Evolutionary conservation across 2,888 invertebrate genomes (phyloP).

Genomic region (Nematopogon swammerdamellus): DNA sequence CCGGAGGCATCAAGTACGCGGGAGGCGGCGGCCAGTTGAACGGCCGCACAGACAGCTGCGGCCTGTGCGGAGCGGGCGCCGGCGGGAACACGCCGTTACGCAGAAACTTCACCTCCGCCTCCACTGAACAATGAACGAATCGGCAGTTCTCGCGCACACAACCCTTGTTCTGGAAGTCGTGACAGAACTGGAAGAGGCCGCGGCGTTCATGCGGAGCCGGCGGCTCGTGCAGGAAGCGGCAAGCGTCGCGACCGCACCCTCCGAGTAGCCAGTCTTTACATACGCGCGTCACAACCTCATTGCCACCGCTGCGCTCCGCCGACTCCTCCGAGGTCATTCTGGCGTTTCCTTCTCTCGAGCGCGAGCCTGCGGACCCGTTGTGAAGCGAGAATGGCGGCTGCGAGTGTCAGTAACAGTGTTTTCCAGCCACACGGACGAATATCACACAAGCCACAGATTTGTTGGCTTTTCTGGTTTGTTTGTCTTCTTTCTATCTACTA

Average conservation of each 20-base stretch:
- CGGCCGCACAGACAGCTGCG: slow-evolving; percentile 60
- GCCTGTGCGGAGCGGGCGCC: slow-evolving; percentile 20
- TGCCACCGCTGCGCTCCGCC: too few relatives aligned
- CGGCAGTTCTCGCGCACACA: slow-evolving; percentile 61
- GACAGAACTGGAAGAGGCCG: slow-evolving; percentile 52
- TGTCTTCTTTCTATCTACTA: too few relatives aligned
- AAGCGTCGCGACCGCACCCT: slow-evolving; percentile 52
- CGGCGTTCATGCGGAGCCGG: slow-evolving; percentile 32
- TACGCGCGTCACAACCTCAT: too few relatives aligned
- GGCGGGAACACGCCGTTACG: slow-evolving; percentile 60
- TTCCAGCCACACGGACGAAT: too few relatives aligned
- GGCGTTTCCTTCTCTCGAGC: too few relatives aligned
- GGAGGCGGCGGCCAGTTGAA: slow-evolving; percentile 40
- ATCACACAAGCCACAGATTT: too few relatives aligned
- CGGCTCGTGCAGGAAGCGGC: slow-evolving; percentile 39
- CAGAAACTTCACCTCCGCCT: slow-evolving; percentile 69
- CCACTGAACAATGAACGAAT: slow-evolving; percentile 66
- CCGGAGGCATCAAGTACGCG: slow-evolving; percentile 11
- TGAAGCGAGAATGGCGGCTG: too few relatives aligned
- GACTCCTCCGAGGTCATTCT: too few relatives aligned
- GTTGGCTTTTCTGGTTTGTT: too few relatives aligned
- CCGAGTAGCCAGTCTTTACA: slow-evolving; percentile 53
- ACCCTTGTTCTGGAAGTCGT: slow-evolving; percentile 68
- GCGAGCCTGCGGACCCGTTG: too few relatives aligned
- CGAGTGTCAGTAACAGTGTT: too few relatives aligned